Base-by-base conservation (phyloP, 1,140 invertebrate species). In the Drosophila ercepeae region DNA sequence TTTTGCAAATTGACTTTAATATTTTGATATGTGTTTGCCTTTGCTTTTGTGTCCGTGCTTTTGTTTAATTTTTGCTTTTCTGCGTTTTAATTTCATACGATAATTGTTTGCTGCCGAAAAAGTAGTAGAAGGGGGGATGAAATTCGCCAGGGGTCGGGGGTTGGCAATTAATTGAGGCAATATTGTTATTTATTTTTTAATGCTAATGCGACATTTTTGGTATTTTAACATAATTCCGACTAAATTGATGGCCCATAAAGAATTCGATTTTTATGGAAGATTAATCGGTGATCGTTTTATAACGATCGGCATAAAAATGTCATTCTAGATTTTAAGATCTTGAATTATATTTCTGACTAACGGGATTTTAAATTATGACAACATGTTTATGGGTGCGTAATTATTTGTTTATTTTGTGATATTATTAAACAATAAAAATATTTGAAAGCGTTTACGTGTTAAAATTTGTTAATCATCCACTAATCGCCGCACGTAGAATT, bases 1-100 rank as follows among this genome's bases (percentile, higher is more conserved):
- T 82, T 88, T 88, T 58, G 82, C 77, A 88, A 88, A 88, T 88
- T 88, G 74, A 88, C 82, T 86, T 86, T 86, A 88, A 88, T 86
- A 60, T 76, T 84, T 76, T 72, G 53, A 41, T 42, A 49, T 46
- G 46, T 45, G 46, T 57, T 63, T 70, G 55, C 59, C 36, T 60
- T 74, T 83, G 34, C 18, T 72, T 57, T 57, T 42, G 34, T 65
- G 46, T 68, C 61, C 44, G 41, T 67, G 34, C 19, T 23, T 64
- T 64, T 72, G 65, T 69, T 42, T 64, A 25, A 27, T 46, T 60
- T 44, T 79, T 63, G 67, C 39, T 64, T 82, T 82, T 82, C 18
- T 82, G 69, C 75, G 74, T 77, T 70, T 78, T 83, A 77, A 73
- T 67, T 71, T 72, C 57, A 59, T 57, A 32, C 48, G 55, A 60